phyloP scores from a whole-genome alignment of 2,113 vertebrate species.

The Sceloporus undulatus region DNA sequence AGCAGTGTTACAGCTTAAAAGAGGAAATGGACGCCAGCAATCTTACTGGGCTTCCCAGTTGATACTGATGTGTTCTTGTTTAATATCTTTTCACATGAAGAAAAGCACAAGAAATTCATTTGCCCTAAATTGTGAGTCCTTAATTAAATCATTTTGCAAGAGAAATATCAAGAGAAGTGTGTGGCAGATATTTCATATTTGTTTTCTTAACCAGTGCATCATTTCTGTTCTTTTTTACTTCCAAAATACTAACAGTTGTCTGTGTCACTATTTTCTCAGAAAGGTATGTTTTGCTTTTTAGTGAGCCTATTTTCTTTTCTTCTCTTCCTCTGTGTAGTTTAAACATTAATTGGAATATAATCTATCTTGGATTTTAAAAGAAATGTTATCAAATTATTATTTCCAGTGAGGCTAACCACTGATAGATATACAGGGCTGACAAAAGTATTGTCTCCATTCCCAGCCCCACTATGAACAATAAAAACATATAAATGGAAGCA shows the following conservation, averaged over 20 bases:
- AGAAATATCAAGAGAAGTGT: neutral
- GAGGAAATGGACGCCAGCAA: neutral
- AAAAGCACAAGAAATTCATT: no score
- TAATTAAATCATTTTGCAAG: neutral
- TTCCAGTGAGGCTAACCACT: constrained; percentile 65
- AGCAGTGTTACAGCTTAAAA: neutral
- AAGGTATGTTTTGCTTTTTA: constrained; percentile 48
- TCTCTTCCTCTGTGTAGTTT: constrained; percentile 38
- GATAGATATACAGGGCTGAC: constrained; percentile 56
- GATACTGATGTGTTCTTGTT: neutral
- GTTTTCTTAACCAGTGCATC: neutral
- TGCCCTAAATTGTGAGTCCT: neutral
- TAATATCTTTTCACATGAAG: no score
- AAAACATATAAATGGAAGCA: constrained; percentile 51
- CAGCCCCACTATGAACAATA: constrained; percentile 47
- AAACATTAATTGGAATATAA: constrained; percentile 57
- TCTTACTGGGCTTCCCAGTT: neutral
- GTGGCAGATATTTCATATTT: neutral
- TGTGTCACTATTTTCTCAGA: neutral
- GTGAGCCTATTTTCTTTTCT: constrained; percentile 45
- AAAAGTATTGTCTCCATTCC: constrained; percentile 49
- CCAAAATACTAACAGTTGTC: neutral
- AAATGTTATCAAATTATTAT: neutral
- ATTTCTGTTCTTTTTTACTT: neutral
- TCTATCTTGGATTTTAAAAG: constrained; percentile 48